Base-by-base conservation (phyloP, 2,888 invertebrate genomes). In the Ctena decussata region DNA sequence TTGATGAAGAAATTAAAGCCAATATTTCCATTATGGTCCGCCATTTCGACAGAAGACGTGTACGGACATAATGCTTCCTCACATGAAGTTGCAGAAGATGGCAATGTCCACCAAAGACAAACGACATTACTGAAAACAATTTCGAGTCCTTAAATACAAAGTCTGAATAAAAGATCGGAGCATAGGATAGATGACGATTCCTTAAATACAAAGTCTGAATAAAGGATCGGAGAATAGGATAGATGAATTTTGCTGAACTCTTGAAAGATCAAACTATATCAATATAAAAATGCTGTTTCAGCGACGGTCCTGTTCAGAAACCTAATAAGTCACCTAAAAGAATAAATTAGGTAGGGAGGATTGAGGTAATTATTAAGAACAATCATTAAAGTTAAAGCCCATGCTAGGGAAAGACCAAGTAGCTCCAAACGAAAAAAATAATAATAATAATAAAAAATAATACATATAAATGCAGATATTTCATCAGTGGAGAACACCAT, bases 171-270 rank as follows among this genome's bases (percentile, higher is more conserved):
- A n/a, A n/a, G n/a, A n/a, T n/a, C n/a, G n/a, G n/a, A n/a, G n/a
- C n/a, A n/a, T n/a, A n/a, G n/a, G n/a, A n/a, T 46, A 46, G 82
- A n/a, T 82, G 77, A n/a, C 39, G 77, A 65, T 78, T 82, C 8
- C 53, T 74, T 11, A 82, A 82, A 82, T 44, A 65, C n/a, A 77
- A 0, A 69, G 24, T 44, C 24, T 70, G n/a, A 46, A 65, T 24
- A 37, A 30, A 5, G 0, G 80, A 65, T 74, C 77, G 24, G 74
- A 73, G 60, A 73, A 78, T 24, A 44, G 82, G 27, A 49, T 82
- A 32, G 74, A 77, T 78, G 74, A 78, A 49, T 82, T 78, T 74
- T 76, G n/a, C 82, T 1, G 77, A 39, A 11, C n/a, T 8, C 41
- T 46, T 82, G 35, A 76, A 65, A 69, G 74, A 35, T 41, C 71